A percentile compares a stretch with the other conserved stretches of the same genome.
Conservation (phyloP, 2,797 vertebrate genomes). For the Enteromius trimaculatus region DNA sequence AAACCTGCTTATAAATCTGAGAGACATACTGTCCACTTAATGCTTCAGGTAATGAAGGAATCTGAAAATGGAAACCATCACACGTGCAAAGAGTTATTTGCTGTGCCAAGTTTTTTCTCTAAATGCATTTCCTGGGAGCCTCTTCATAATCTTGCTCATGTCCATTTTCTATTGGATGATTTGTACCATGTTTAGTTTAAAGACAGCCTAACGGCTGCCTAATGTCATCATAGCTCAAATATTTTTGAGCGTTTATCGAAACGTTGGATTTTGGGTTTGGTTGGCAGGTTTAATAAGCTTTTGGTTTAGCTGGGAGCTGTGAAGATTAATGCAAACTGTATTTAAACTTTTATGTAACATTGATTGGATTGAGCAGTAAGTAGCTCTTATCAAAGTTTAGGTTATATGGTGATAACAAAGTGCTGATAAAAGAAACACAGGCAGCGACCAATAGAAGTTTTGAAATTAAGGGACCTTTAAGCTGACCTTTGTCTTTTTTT, state of each 20-base stretch:
- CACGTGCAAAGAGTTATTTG: slow-evolving; percentile 1
- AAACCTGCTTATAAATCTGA: not conserved
- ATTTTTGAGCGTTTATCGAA: not conserved
- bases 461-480: not conserved
- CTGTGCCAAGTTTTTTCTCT: not conserved
- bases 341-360: not conserved
- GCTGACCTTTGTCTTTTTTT: not conserved
- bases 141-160: not conserved
- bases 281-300: not conserved
- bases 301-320: not conserved
- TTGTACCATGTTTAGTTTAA: slow-evolving; percentile 2
- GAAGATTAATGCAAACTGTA: not conserved
- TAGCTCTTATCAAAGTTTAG: not conserved
- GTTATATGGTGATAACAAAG: not conserved
- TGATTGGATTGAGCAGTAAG: not conserved
- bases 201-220: not conserved
- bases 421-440: not conserved
- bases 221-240: not conserved
- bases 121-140: not conserved
- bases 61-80: not conserved
- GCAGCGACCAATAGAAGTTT: not conserved
- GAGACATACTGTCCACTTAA: not conserved
- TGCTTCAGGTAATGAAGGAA: slow-evolving; percentile 3
- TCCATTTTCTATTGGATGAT: not conserved
- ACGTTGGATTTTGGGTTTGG: not conserved